Evolutionary conservation across 2,797 vertebrate species (phyloP).

Genomic region (Enteromius mattozi): DNA sequence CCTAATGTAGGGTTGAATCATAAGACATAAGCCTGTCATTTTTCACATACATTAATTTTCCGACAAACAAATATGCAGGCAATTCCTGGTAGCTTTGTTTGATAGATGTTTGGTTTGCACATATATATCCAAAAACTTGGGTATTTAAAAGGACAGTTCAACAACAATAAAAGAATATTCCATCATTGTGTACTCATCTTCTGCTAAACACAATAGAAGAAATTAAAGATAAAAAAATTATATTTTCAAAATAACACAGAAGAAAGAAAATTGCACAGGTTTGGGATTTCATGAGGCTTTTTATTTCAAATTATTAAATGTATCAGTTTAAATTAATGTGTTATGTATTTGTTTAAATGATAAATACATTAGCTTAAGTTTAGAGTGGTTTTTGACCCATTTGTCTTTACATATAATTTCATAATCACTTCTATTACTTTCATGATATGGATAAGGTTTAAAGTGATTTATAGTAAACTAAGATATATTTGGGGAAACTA

Average conservation of each 20-base stretch:
- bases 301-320: neutral
- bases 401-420: neutral
- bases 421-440: neutral
- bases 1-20: conserved; percentile 21
- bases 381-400: neutral
- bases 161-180: neutral
- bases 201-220: neutral
- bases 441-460: neutral
- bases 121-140: neutral
- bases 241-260: neutral
- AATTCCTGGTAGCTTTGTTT: neutral
- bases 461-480: neutral
- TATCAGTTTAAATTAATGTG: neutral
- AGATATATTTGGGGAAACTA: neutral
- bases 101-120: neutral
- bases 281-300: neutral
- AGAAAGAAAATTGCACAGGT: neutral
- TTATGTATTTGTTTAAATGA: neutral
- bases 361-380: neutral
- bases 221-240: neutral
- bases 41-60: neutral
- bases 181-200: neutral
- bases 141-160: neutral
- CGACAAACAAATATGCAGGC: neutral
- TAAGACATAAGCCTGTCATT: conserved; percentile 1